Evolutionary conservation across 2,113 vertebrate genomes (phyloP).

Genomic region (Oncorhynchus tshawytscha): DNA sequence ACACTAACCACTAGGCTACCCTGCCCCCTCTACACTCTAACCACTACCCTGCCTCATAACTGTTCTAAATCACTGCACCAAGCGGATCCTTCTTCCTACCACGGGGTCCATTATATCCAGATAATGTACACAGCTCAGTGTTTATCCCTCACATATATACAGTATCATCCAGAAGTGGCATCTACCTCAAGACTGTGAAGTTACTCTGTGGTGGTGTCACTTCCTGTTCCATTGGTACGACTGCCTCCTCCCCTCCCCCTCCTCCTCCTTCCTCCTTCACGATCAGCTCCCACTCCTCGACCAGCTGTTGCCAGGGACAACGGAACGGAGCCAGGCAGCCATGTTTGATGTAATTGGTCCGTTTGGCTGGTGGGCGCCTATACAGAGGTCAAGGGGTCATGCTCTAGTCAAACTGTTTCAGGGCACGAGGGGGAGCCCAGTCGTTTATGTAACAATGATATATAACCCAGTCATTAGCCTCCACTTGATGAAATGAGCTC

Average conservation of each 20-base stretch:
- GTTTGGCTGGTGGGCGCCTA: constrained; percentile 92
- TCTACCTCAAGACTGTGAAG: constrained; percentile 70
- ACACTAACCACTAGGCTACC: too few species aligned
- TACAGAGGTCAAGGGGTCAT: constrained; percentile 47
- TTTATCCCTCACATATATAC: neutral
- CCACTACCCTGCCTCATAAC: too few species aligned
- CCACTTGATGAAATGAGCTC: neutral
- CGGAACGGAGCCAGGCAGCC: constrained; percentile 88
- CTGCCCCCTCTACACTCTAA: too few species aligned
- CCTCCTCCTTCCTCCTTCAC: constrained; percentile 29
- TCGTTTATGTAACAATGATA: constrained; percentile 23
- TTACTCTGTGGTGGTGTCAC: constrained; percentile 25
- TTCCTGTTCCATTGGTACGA: constrained; percentile 25
- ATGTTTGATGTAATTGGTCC: constrained; percentile 93
- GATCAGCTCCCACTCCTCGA: constrained; percentile 84
- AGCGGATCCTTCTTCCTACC: too few species aligned
- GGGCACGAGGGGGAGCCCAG: constrained; percentile 18
- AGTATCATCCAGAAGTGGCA: neutral
- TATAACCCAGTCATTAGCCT: neutral
- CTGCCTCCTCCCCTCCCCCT: constrained; percentile 15
- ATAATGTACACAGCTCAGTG: too few species aligned
- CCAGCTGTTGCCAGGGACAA: constrained; percentile 90
- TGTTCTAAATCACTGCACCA: too few species aligned
- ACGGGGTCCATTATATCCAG: too few species aligned
- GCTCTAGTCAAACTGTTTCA: constrained; percentile 34